Conservation (phyloP, 2,888 invertebrate genomes). For the Tenthredo amoena region DNA sequence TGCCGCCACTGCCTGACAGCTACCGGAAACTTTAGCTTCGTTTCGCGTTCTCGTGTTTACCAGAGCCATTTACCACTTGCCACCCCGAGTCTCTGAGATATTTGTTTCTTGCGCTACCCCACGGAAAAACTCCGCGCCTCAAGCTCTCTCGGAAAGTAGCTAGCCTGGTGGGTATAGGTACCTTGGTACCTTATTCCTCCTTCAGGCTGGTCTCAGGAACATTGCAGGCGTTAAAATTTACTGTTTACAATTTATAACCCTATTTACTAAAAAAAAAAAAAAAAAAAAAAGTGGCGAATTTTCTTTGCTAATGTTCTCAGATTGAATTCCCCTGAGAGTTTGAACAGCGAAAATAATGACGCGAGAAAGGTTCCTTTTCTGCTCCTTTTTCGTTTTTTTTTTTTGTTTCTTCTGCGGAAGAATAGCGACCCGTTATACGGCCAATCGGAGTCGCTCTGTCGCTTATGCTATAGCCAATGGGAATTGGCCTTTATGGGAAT, state of each 20-base stretch:
- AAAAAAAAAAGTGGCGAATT: neutral
- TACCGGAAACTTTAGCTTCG: slow-evolving; percentile 40
- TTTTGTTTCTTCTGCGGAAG: neutral
- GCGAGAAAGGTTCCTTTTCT: neutral
- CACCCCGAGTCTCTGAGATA: slow-evolving; percentile 28
- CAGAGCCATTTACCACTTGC: slow-evolving; percentile 39
- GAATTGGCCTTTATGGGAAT: slow-evolving; percentile 70
- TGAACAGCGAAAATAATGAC: neutral
- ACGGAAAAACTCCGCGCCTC: slow-evolving; percentile 17
- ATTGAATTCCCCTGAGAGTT: slow-evolving; percentile 5
- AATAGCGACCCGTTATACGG: slow-evolving; percentile 25
- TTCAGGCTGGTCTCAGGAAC: neutral
- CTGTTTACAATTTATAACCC: neutral
- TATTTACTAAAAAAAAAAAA: neutral
- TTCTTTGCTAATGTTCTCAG: neutral
- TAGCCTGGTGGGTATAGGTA: neutral
- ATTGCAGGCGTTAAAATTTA: neutral
- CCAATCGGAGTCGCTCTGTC: slow-evolving; percentile 35
- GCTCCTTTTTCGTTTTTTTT: neutral
- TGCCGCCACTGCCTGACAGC: slow-evolving; percentile 59
- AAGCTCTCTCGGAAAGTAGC: slow-evolving; percentile 21
- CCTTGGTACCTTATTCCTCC: neutral
- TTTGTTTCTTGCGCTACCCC: slow-evolving; percentile 23
- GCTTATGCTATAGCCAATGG: slow-evolving; percentile 67
- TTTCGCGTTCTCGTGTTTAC: slow-evolving; percentile 33